Evolutionary conservation across 1,140 invertebrate genomes (phyloP).

Genomic region (Lepidurus apus): DNA sequence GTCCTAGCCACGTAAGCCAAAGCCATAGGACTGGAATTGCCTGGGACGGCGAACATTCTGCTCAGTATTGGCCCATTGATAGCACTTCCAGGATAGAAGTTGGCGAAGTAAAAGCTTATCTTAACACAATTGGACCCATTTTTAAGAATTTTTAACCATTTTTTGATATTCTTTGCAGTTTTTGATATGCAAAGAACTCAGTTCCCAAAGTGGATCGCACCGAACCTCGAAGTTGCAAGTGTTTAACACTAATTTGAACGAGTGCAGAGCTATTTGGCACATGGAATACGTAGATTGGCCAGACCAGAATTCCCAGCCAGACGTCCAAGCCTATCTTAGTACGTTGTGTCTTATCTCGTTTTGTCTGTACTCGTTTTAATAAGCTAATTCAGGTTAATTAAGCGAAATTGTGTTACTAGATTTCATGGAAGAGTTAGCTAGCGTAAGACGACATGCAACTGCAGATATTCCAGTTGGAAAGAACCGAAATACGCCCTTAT

Average conservation of each 20-base stretch:
- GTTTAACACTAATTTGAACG: slow-evolving; percentile 50
- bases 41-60: not conserved
- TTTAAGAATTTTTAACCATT: not conserved
- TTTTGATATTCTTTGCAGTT: not conserved
- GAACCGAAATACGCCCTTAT: slow-evolving; percentile 62
- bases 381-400: not conserved
- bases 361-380: not conserved
- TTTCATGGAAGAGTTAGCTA: slow-evolving; percentile 78
- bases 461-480: slow-evolving; percentile 59
- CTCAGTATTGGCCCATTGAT: not conserved
- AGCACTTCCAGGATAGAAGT: not conserved
- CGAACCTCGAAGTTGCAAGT: slow-evolving; percentile 56
- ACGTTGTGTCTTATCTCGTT: slow-evolving; percentile 44
- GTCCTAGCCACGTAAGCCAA: slow-evolving; percentile 8
- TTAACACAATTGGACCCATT: not conserved
- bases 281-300: slow-evolving; percentile 73
- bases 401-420: slow-evolving; percentile 44
- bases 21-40: not conserved
- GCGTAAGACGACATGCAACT: slow-evolving; percentile 65
- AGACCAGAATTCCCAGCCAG: slow-evolving; percentile 59
- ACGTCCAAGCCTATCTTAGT: slow-evolving; percentile 61
- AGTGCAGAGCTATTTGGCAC: slow-evolving; percentile 67
- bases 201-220: slow-evolving; percentile 54
- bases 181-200: not conserved
- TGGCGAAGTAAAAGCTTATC: not conserved